phyloP scores from a whole-genome alignment of 2,888 invertebrate species.

The Philaethria dido region DNA sequence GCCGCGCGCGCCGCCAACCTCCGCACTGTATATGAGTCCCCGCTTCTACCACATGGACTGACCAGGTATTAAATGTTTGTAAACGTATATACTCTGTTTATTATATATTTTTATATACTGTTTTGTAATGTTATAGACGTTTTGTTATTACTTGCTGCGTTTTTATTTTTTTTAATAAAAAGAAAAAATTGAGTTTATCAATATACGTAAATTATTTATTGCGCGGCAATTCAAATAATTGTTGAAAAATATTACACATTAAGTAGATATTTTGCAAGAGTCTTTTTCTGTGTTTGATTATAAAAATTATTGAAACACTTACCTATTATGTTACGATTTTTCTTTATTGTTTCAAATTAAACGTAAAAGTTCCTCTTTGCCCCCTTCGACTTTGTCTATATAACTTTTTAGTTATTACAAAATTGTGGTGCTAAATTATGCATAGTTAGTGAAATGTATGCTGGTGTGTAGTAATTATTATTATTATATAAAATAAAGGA shows the following conservation, averaged over 20 bases:
- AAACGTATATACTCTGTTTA: neutral
- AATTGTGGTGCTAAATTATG: conserved; percentile 2
- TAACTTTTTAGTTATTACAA: neutral
- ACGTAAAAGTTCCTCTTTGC: neutral
- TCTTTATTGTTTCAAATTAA: too few relatives aligned
- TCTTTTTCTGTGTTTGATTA: too few relatives aligned
- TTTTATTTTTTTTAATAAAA: too few relatives aligned
- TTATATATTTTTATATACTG: neutral
- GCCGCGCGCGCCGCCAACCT: conserved; percentile 70
- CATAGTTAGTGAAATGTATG: neutral
- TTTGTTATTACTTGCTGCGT: neutral
- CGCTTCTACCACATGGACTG: conserved; percentile 84
- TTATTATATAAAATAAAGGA: neutral
- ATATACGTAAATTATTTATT: too few relatives aligned
- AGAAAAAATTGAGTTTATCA: too few relatives aligned
- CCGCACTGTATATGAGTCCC: conserved; percentile 78
- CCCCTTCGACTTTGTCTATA: too few relatives aligned
- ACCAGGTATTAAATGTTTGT: conserved; percentile 31
- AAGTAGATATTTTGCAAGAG: too few relatives aligned
- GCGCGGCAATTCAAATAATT: too few relatives aligned
- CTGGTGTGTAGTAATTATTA: too few relatives aligned
- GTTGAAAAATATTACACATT: too few relatives aligned
- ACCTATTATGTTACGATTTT: too few relatives aligned
- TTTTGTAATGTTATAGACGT: neutral
- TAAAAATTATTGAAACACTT: too few relatives aligned